Evolutionary conservation across 2,888 invertebrate species (phyloP), one percentile per base, ranked within the genome.

Genomic region (Leptinotarsa juncta): DNA sequence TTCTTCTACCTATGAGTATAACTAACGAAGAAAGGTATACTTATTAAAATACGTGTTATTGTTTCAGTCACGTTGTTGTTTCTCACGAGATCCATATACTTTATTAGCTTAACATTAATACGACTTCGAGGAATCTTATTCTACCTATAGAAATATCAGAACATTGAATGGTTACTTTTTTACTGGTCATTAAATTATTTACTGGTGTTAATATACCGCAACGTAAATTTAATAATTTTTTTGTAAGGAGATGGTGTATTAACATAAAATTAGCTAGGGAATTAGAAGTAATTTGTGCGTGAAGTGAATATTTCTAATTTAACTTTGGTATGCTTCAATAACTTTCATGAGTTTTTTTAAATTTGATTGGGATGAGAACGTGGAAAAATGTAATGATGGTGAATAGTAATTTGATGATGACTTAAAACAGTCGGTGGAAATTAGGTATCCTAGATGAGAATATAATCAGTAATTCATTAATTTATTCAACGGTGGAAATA

Each of bases 21-120:
- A 76, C 69, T 76, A 32, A 76, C 81, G 86, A 79, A 81, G 82
- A 80, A 85, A 84, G 81, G 80, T 73, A 82, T 84, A 86, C 86
- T 87, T 87, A 87, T 87, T 87, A 87, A 87, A 88, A 87, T 87
- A 87, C 88, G 86, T 86, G 87, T 87, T 87, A 88, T 87, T 87
- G 87, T 87, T 87, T 86, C 83, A 86, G 88, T 88, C 88, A 88
- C 88, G 88, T 88, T 87, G 86, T 83, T 82, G 86, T 87, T 88
- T 88, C 88, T 88, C 88, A 88, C 88, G 88, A 88, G 85, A 86
- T 84, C 74, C 81, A 84, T 82, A 83, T 84, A 83, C 83, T 85
- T 84, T 85, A 84, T 84, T 83, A 84, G 81, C 78, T 80, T 83
- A 84, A 84, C 83, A 82, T 81, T 81, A 82, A 79, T 83, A 78